Percentiles rank a stretch among this genome's conserved stretches.
Evolutionary conservation across 2,888 invertebrate species (phyloP).

Genomic region (Agrochola circellaris): DNA sequence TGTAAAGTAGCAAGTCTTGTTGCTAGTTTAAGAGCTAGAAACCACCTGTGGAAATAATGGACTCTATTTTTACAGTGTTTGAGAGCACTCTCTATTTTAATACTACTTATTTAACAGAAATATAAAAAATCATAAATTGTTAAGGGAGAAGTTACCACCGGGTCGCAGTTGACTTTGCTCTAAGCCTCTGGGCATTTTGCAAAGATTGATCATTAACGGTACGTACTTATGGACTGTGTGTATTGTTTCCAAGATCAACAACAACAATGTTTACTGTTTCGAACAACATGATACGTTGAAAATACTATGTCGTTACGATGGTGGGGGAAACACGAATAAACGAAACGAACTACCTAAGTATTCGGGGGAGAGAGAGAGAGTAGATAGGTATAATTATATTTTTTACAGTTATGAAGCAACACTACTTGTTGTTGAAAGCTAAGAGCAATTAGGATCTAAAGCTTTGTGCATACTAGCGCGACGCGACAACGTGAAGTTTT

Average conservation of each 20-base stretch:
- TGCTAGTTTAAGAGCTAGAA: conserved; percentile 37
- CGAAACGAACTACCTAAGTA: not conserved
- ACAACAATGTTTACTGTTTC: not conserved
- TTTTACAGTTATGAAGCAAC: no score
- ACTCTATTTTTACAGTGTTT: conserved; percentile 26
- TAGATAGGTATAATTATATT: no score
- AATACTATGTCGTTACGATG: not conserved
- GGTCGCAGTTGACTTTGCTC: not conserved
- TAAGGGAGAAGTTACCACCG: not conserved
- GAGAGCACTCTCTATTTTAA: conserved; percentile 3
- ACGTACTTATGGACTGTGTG: not conserved
- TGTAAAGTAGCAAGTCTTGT: conserved; percentile 55
- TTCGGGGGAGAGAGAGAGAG: not conserved
- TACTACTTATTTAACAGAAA: not conserved
- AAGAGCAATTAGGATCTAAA: not conserved
- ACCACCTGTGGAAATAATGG: conserved; percentile 50
- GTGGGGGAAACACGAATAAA: not conserved
- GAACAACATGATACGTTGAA: not conserved
- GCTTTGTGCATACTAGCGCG: no score
- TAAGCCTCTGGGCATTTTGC: not conserved
- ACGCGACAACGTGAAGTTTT: no score
- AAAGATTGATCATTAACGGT: not conserved
- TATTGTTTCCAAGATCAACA: not conserved
- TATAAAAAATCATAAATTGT: not conserved
- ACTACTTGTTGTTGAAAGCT: not conserved